phyloP scores from a whole-genome alignment of 2,113 vertebrate genomes.

The Rhombomys opimus region DNA sequence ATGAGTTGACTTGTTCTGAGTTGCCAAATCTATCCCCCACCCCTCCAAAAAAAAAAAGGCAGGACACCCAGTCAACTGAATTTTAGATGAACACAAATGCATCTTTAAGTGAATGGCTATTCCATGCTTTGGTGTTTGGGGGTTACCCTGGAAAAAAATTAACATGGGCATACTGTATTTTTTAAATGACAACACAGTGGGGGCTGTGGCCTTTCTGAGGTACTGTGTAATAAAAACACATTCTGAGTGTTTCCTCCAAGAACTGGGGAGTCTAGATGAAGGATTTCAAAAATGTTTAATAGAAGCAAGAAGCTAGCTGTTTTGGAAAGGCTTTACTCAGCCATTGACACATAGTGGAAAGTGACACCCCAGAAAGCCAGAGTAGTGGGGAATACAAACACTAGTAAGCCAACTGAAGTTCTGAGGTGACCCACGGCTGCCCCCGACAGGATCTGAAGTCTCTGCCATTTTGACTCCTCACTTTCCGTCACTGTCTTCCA shows the following conservation, averaged over 20 bases:
- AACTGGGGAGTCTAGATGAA: not conserved
- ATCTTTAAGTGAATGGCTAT: not conserved
- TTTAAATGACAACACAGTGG: not conserved
- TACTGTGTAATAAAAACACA: constrained; percentile 30
- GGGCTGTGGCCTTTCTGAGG: not conserved
- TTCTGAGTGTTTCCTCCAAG: constrained; percentile 4
- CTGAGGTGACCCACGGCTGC: not conserved
- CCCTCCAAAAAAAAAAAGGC: not conserved
- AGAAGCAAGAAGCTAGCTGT: not conserved
- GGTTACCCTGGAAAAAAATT: not conserved
- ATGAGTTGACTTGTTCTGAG: not conserved
- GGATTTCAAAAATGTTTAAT: constrained; percentile 28
- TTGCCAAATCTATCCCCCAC: not conserved
- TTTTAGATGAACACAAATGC: not conserved
- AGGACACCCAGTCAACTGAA: not conserved
- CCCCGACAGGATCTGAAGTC: not conserved
- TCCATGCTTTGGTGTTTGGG: not conserved
- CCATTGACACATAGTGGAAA: not conserved
- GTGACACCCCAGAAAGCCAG: not conserved
- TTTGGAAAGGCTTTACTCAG: not conserved
- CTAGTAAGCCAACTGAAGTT: not conserved
- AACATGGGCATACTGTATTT: not conserved
- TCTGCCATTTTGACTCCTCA: not conserved
- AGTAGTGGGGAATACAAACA: not conserved
- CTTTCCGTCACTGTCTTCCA: not conserved